These are phyloP conservation scores for Dolichopus griseipennis DNA, from an alignment of 2,888 invertebrate genomes.

Conservation along the genomic window DNA sequence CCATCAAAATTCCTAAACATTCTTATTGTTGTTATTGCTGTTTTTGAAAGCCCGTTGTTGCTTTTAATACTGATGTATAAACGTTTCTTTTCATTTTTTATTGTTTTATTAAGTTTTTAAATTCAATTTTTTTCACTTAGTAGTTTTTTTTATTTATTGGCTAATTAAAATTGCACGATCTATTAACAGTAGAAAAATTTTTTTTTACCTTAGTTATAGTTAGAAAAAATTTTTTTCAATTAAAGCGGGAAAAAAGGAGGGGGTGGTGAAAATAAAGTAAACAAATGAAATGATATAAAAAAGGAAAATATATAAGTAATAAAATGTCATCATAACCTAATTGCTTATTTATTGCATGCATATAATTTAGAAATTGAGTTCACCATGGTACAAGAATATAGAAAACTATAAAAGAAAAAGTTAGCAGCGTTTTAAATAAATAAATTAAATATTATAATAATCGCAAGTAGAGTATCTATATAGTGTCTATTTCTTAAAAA, in stretches of 20 bases:
- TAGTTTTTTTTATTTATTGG: neutral
- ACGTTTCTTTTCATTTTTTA: neutral
- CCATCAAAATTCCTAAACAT: no score
- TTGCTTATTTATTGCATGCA: neutral
- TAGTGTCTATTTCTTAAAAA: no score
- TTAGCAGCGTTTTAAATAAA: no score
- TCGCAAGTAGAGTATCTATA: no score
- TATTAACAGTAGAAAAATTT: neutral
- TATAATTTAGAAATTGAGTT: neutral
- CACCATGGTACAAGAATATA: no score
- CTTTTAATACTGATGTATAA: neutral
- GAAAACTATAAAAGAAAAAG: no score
- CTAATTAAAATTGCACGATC: slow-evolving; percentile 4
- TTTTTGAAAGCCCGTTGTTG: no score
- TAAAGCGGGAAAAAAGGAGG: no score
- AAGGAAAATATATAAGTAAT: neutral
- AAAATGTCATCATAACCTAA: neutral
- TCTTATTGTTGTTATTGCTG: no score
- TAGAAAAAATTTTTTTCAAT: no score
- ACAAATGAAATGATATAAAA: neutral
- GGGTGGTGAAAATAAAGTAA: neutral
- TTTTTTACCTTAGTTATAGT: neutral
- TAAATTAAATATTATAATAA: no score
- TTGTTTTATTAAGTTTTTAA: neutral
- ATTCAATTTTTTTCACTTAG: no score